Percentiles rank a stretch among this genome's conserved stretches.
Conservation (phyloP, 1,140 invertebrate species). For the Lethrus apterus region DNA sequence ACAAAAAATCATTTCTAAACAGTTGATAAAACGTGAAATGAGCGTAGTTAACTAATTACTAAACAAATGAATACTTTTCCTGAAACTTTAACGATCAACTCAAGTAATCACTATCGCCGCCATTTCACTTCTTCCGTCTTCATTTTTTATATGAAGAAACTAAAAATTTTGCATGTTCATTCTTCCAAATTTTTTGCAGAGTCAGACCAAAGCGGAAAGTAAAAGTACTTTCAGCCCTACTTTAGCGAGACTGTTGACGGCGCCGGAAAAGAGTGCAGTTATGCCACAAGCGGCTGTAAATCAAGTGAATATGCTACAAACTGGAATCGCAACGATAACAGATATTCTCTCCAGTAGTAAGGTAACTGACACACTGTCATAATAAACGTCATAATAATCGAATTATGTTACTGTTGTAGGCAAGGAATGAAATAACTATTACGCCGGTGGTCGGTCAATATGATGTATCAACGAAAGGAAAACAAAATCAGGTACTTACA, state of each 20-base stretch:
- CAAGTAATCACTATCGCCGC: too few species aligned
- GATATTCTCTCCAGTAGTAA: constrained; percentile 57
- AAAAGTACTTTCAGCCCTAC: constrained; percentile 65
- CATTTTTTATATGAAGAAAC: too few species aligned
- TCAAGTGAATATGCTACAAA: constrained; percentile 2
- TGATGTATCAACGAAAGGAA: constrained; percentile 26
- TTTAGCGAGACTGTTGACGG: constrained; percentile 67
- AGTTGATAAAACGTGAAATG: too few species aligned
- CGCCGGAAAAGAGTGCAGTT: constrained; percentile 49
- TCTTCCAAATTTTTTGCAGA: too few species aligned
- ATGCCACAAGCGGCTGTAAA: constrained; percentile 22
- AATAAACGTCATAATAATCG: too few species aligned
- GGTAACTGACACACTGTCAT: constrained; percentile 39
- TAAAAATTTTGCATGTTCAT: too few species aligned
- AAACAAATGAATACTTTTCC: too few species aligned
- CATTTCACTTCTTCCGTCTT: too few species aligned
- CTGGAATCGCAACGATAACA: constrained; percentile 46
- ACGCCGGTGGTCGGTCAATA: constrained; percentile 44
- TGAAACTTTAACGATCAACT: too few species aligned
- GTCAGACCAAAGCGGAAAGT: constrained; percentile 40
- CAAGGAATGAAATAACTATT: constrained; percentile 49
- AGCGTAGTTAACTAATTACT: too few species aligned
- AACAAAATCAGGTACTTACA: constrained; percentile 9
- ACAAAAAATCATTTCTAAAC: too few species aligned
- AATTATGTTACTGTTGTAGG: constrained; percentile 27